Percentiles rank a stretch among this genome's conserved stretches.
phyloP scores from a whole-genome alignment of 2,797 vertebrate genomes.

The Trachurus trachurus region DNA sequence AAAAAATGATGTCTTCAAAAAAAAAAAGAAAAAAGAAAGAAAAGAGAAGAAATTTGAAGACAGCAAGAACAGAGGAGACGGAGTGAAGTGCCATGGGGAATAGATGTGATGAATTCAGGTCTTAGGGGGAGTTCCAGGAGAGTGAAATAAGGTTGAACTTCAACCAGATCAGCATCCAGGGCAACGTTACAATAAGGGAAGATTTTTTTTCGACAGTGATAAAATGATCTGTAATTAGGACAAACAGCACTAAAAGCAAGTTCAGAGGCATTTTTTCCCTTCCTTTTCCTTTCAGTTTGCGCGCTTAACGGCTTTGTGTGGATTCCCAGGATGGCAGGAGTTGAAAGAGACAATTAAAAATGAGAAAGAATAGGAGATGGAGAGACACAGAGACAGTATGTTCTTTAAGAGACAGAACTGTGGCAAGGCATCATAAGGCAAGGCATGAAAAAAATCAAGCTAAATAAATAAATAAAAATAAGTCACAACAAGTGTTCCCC shows the following conservation, averaged over 20 bases:
- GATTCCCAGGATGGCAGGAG: conserved; percentile 78
- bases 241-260: conserved; percentile 87
- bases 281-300: conserved; percentile 65
- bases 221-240: conserved; percentile 82
- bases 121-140: conserved; percentile 73
- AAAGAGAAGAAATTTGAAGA: conserved; percentile 39
- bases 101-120: conserved; percentile 78
- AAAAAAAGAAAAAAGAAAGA: conserved; percentile 45
- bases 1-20: conserved; percentile 70
- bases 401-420: conserved; percentile 40
- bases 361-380: conserved; percentile 27
- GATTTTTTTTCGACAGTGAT: conserved; percentile 65
- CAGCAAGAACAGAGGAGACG: conserved; percentile 52
- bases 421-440: conserved; percentile 74
- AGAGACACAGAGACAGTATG: conserved; percentile 20
- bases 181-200: conserved; percentile 73
- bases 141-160: conserved; percentile 79
- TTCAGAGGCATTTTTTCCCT: conserved; percentile 77
- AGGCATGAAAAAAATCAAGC: conserved; percentile 25
- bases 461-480: neutral
- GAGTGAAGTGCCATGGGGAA: conserved; percentile 52
- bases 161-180: conserved; percentile 81
- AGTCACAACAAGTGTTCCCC: conserved; percentile 72
- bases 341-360: conserved; percentile 46
- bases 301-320: conserved; percentile 79